These are phyloP conservation scores for Abramis brama DNA, from an alignment of 2,113 vertebrate genomes.

Conservation along the genomic window DNA sequence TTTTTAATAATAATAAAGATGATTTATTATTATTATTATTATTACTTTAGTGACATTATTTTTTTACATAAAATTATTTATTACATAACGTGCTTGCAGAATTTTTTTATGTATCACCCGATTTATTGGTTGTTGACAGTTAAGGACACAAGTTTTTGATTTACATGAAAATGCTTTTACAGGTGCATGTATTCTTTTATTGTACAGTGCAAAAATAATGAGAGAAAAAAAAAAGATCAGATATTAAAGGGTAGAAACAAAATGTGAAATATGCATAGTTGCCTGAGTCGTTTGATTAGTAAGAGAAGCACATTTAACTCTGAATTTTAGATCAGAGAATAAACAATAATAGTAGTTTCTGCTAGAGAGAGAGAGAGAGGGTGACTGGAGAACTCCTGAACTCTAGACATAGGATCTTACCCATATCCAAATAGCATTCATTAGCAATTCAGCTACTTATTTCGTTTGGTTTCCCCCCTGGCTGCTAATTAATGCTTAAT, in stretches of 20 bases:
- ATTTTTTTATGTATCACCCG: not conserved
- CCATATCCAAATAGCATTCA: slow-evolving; percentile 93
- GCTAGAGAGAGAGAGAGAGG: not conserved
- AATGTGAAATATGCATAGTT: not conserved
- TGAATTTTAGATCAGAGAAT: not conserved
- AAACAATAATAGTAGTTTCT: not conserved
- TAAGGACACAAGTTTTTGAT: not conserved
- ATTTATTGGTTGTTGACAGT: not conserved
- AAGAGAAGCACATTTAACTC: not conserved
- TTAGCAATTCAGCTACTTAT: slow-evolving; percentile 99
- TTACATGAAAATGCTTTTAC: not conserved
- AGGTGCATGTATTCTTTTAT: not conserved
- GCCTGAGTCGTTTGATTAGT: not conserved
- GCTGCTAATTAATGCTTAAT: slow-evolving; percentile 99
- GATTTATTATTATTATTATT: not conserved
- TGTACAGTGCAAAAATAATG: not conserved
- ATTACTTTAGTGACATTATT: not conserved
- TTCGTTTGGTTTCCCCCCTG: slow-evolving; percentile 99
- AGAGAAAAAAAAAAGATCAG: not conserved
- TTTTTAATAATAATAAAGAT: not conserved
- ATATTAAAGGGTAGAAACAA: not conserved
- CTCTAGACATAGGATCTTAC: slow-evolving; percentile 58
- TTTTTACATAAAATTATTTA: not conserved
- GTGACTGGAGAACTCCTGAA: slow-evolving; percentile 28
- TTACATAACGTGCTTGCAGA: not conserved